These are phyloP conservation scores for Aquatica leii DNA, from an alignment of 2,888 invertebrate species.

Conservation along the genomic window DNA sequence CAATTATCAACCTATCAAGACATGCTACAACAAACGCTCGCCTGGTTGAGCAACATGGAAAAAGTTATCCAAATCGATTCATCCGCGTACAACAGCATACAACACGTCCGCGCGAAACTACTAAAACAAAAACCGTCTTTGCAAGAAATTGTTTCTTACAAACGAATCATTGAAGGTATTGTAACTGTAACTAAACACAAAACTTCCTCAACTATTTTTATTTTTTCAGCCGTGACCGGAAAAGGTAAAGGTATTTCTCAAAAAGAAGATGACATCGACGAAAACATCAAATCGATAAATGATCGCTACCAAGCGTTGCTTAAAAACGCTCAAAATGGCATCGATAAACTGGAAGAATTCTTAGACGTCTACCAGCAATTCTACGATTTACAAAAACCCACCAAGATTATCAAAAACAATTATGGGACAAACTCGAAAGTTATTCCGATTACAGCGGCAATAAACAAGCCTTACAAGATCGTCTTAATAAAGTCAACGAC, in stretches of 20 bases:
- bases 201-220: no score
- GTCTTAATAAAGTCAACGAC: constrained; percentile 81
- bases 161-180: constrained; percentile 82
- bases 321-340: constrained; percentile 71
- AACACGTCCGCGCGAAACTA: constrained; percentile 84
- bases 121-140: constrained; percentile 85
- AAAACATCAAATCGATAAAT: constrained; percentile 76
- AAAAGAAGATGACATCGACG: constrained; percentile 70
- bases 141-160: constrained; percentile 91
- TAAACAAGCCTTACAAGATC: constrained; percentile 82
- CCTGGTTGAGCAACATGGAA: constrained; percentile 89
- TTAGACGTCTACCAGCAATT: constrained; percentile 87
- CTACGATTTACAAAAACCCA: constrained; percentile 83
- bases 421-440: constrained; percentile 86
- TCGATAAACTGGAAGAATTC: constrained; percentile 77
- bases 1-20: constrained; percentile 90
- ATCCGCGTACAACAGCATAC: constrained; percentile 77
- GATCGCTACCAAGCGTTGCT: constrained; percentile 78
- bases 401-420: constrained; percentile 90
- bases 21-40: constrained; percentile 78
- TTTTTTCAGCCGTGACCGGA: constrained; percentile 74
- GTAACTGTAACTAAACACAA: no score
- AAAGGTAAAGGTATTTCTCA: constrained; percentile 44
- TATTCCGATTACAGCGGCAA: constrained; percentile 89
- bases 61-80: constrained; percentile 78